These are phyloP conservation scores for Hydrolagus colliei DNA, from an alignment of 2,797 vertebrate species.

Conservation along the genomic window DNA sequence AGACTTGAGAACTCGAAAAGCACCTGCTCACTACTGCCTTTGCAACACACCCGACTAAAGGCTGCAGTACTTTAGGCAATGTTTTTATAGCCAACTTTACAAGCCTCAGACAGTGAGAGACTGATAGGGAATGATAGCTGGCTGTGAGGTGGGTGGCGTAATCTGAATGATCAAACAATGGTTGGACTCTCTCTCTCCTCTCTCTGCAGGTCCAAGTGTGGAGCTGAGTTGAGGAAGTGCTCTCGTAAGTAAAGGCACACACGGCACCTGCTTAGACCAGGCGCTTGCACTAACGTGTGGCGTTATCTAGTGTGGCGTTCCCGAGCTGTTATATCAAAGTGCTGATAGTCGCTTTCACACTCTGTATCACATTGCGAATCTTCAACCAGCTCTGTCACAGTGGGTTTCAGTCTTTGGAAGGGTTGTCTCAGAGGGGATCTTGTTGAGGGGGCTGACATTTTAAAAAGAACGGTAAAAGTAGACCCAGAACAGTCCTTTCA, in stretches of 20 bases:
- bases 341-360: constrained; percentile 8
- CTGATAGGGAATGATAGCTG: constrained; percentile 24
- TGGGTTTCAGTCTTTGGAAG: too few species aligned
- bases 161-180: constrained; percentile 9
- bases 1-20: not conserved
- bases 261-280: constrained; percentile 6
- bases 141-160: constrained; percentile 5
- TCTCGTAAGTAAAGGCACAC: constrained; percentile 12
- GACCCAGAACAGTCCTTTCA: too few species aligned
- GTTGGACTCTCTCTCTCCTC: not conserved
- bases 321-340: not conserved
- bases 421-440: too few species aligned
- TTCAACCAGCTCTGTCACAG: too few species aligned
- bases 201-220: not conserved
- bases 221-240: not conserved
- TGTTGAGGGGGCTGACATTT: too few species aligned
- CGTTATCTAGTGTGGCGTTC: too few species aligned
- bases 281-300: not conserved
- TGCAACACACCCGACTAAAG: constrained; percentile 1
- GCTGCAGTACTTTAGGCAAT: not conserved
- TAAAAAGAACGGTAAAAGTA: too few species aligned
- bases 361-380: too few species aligned
- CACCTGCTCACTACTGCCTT: constrained; percentile 23
- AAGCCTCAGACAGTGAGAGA: constrained; percentile 6
- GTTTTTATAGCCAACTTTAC: constrained; percentile 17